Evolutionary conservation across 2,888 invertebrate genomes (phyloP).

Genomic region (Amblyjoppa proteus): DNA sequence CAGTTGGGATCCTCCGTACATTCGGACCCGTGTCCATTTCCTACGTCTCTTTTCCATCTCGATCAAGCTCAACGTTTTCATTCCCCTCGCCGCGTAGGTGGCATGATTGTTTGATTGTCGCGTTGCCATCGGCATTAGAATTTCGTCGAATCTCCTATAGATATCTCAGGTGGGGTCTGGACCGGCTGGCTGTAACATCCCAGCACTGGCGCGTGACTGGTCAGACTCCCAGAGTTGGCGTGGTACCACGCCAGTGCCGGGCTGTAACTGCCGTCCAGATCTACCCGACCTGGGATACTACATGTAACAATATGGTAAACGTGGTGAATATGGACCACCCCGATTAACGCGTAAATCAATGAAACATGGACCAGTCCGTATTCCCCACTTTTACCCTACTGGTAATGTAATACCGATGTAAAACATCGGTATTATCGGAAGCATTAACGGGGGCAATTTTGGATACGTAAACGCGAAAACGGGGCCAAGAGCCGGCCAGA

Average conservation of each 20-base stretch:
- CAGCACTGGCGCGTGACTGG: too few species aligned
- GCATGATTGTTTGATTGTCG: not conserved
- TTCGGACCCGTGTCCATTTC: slow-evolving; percentile 46
- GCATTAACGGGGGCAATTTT: not conserved
- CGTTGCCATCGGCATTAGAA: slow-evolving; percentile 6
- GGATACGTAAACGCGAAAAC: not conserved
- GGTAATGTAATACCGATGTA: not conserved
- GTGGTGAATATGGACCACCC: too few species aligned
- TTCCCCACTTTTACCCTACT: too few species aligned
- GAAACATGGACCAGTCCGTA: too few species aligned
- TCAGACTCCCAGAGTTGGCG: too few species aligned
- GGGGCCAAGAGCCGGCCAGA: not conserved
- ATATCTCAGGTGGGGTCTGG: too few species aligned
- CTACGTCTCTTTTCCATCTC: slow-evolving; percentile 3
- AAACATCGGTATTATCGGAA: not conserved
- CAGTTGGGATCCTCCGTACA: slow-evolving; percentile 48
- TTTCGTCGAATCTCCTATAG: not conserved
- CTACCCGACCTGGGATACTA: too few species aligned
- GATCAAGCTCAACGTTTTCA: slow-evolving; percentile 21
- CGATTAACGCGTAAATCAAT: too few species aligned
- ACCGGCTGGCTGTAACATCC: too few species aligned
- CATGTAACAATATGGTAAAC: too few species aligned
- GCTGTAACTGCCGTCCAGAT: too few species aligned
- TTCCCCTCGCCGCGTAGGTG: not conserved
- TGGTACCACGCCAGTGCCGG: too few species aligned